A percentile compares a stretch with the other conserved stretches of the same genome.
These are phyloP conservation scores for Catocala sponsa DNA, from an alignment of 2,888 invertebrate species.

Conservation along the genomic window DNA sequence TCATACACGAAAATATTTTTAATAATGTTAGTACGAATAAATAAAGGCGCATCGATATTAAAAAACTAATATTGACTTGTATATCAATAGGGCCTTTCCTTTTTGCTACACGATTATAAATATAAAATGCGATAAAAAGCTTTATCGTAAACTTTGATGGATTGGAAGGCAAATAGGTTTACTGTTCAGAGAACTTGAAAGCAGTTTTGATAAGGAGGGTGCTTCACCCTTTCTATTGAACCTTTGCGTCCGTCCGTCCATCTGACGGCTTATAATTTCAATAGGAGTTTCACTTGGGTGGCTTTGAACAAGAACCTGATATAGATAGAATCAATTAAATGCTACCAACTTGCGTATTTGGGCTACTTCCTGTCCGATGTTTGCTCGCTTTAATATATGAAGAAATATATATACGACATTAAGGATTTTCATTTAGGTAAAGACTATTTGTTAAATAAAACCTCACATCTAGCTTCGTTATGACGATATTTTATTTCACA, in stretches of 20 bases:
- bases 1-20: slow-evolving; percentile 23
- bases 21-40: slow-evolving; percentile 43
- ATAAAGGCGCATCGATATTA: slow-evolving; percentile 48
- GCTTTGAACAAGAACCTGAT: slow-evolving; percentile 49
- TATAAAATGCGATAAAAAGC: slow-evolving; percentile 52
- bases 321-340: slow-evolving; percentile 49
- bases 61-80: slow-evolving; percentile 48
- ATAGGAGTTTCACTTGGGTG: slow-evolving; percentile 53
- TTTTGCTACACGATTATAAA: slow-evolving; percentile 48
- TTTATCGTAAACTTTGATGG: slow-evolving; percentile 63
- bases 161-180: slow-evolving; percentile 65
- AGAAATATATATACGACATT: neutral
- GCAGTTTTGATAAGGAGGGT: slow-evolving; percentile 63
- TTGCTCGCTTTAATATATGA: slow-evolving; percentile 40
- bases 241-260: slow-evolving; percentile 51
- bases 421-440: neutral
- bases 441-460: too few species aligned
- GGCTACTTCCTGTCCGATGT: slow-evolving; percentile 43
- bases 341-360: slow-evolving; percentile 43
- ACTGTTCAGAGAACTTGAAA: slow-evolving; percentile 62
- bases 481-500: neutral
- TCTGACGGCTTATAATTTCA: slow-evolving; percentile 56
- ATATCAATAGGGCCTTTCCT: slow-evolving; percentile 40
- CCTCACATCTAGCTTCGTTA: too few species aligned
- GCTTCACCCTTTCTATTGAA: slow-evolving; percentile 56